Evolutionary conservation across 2,888 invertebrate genomes (phyloP).

Genomic region (Acleris emargana): DNA sequence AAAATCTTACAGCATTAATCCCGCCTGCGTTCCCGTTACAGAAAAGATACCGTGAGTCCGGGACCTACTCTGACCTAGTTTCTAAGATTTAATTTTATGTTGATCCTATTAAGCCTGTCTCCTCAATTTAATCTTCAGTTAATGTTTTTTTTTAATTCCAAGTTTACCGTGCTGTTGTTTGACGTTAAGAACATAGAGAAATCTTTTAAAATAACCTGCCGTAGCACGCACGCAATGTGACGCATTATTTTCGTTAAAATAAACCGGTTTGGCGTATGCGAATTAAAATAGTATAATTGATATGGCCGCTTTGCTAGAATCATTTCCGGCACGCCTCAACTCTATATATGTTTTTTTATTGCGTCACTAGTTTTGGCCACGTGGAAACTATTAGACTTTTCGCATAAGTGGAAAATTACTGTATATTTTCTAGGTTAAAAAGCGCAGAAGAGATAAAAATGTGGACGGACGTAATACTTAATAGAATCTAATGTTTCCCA

Average conservation of each 20-base stretch:
- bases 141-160: too few relatives aligned
- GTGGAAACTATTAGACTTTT: background rate
- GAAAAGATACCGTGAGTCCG: constrained; percentile 29
- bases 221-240: too few relatives aligned
- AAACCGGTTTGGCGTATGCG: constrained; percentile 45
- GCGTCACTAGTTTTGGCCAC: constrained; percentile 28
- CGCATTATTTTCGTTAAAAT: constrained; percentile 36
- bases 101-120: too few relatives aligned
- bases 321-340: constrained; percentile 61
- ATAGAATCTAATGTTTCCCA: too few relatives aligned
- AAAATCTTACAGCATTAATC: constrained; percentile 39
- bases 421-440: background rate
- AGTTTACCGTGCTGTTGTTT: too few relatives aligned
- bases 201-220: too few relatives aligned
- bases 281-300: constrained; percentile 51
- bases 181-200: too few relatives aligned
- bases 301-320: constrained; percentile 42
- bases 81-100: constrained; percentile 34
- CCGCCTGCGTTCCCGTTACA: constrained; percentile 26
- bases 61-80: constrained; percentile 38
- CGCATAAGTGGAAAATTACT: background rate
- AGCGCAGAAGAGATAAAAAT: too few relatives aligned
- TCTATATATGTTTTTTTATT: constrained; percentile 39
- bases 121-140: too few relatives aligned
- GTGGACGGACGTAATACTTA: too few relatives aligned